phyloP scores from a whole-genome alignment of 2,797 vertebrate species.

The Hapalemur alaotrensis region DNA sequence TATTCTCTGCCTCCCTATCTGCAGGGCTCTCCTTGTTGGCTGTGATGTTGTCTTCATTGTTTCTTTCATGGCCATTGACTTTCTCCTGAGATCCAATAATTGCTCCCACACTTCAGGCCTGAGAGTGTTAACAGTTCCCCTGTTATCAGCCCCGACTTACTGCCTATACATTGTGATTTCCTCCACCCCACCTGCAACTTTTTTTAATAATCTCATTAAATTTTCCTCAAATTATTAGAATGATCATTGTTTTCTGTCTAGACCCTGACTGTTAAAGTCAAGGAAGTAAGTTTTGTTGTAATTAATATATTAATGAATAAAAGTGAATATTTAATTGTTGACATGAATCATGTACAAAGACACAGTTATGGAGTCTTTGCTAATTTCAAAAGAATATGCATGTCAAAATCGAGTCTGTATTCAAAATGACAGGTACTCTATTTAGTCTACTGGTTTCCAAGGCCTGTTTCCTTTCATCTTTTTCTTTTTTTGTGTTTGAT shows the following conservation, averaged over 20 bases:
- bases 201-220: neutral
- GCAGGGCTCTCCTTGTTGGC: too few species aligned
- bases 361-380: neutral
- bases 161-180: neutral
- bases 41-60: neutral
- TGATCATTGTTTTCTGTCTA: neutral
- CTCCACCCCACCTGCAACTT: neutral
- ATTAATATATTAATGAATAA: neutral
- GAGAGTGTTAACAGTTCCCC: neutral
- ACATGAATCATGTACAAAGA: neutral
- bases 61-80: too few species aligned
- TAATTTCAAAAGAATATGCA: neutral
- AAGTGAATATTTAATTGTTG: neutral
- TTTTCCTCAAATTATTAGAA: neutral
- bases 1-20: neutral
- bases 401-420: neutral
- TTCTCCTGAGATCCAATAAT: neutral
- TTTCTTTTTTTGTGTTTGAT: neutral
- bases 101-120: neutral
- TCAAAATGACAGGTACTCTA: neutral
- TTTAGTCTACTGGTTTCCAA: neutral
- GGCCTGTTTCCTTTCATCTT: neutral
- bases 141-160: neutral
- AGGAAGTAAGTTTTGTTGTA: neutral
- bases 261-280: neutral